phyloP scores from a whole-genome alignment of 1,140 invertebrate genomes.

The Nymphalis io region DNA sequence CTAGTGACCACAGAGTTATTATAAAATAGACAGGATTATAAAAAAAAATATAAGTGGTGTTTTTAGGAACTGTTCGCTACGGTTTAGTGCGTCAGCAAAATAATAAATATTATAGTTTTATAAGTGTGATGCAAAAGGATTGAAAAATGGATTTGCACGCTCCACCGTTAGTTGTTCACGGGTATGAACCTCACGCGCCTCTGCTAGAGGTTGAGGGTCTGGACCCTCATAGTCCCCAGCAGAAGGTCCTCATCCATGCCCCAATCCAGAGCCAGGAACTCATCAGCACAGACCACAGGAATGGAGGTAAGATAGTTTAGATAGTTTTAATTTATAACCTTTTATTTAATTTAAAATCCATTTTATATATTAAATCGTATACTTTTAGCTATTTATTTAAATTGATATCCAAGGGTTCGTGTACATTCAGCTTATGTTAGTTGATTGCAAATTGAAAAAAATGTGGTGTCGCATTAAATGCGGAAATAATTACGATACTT shows the following conservation, averaged over 20 bases:
- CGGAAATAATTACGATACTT: too few relatives aligned
- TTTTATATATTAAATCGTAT: neutral
- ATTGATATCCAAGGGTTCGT: too few relatives aligned
- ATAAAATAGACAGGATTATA: neutral
- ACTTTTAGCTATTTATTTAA: too few relatives aligned
- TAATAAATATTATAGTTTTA: conserved; percentile 15
- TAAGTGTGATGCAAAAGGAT: conserved; percentile 46
- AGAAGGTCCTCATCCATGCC: conserved; percentile 72
- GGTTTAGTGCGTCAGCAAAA: conserved; percentile 30
- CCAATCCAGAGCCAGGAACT: conserved; percentile 71
- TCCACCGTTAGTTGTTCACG: conserved; percentile 66
- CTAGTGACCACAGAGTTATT: conserved; percentile 31
- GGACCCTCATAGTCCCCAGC: conserved; percentile 73
- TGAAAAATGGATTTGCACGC: conserved; percentile 71
- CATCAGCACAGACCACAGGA: conserved; percentile 67
- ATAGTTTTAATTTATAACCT: neutral
- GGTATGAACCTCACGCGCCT: conserved; percentile 70
- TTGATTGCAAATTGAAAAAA: too few relatives aligned
- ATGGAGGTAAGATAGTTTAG: conserved; percentile 64
- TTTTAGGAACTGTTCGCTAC: conserved; percentile 33
- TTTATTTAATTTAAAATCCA: neutral
- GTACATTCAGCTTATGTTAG: too few relatives aligned
- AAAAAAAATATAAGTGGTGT: neutral
- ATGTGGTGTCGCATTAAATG: too few relatives aligned
- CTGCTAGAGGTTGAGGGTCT: conserved; percentile 70